Base-by-base conservation (phyloP, 2,113 vertebrate species). In the Apistogramma diplotaenia region DNA sequence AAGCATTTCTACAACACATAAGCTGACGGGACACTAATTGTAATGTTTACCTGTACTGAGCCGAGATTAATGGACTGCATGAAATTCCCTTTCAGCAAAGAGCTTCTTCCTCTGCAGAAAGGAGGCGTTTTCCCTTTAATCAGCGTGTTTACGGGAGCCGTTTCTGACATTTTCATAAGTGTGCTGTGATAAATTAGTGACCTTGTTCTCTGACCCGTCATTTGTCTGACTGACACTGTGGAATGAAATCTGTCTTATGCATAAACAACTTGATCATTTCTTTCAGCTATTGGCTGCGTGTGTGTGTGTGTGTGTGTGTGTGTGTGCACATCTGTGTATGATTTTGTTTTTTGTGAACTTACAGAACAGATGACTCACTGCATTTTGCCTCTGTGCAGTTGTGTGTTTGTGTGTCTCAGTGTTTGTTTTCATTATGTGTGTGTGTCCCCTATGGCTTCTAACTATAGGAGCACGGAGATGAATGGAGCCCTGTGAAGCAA, bases 401-500 rank as follows among this genome's bases (percentile, higher is more conserved):
- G 70, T 73, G 59, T 60, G 46, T 72, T 80, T 73, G 55, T 74
- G 25, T 70, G 62, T 27, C 49, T 65, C 35, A 46, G 19, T 62
- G 54, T 65, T 35, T 79, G 54, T 60, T 61, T 33, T 15, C 16
- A 37, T 55, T 62, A 59, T 73, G 67, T 37, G 18, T 46, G 37
- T 13, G 13, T 60, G 72, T 81, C 46, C 58, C 81, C 61, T 60
- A 62, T 83, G 83, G 83, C 80, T 74, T 81, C 70, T 60, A 61
- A 83, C 79, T 83, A 40, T 73, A 67, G 85, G 67, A 55, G 85
- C 71, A 74, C 46, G 53, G 58, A 79, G 78, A 83, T 89, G 82
- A 89, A 89, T 89, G 82, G 80, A 85, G 80, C 58, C n/a, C 70
- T 8, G 61, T 53, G 76, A 87, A 89, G 76, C 59, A 3, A 58